Base-by-base conservation (phyloP, 1,140 invertebrate genomes). In the Agraylea sexmaculata region DNA sequence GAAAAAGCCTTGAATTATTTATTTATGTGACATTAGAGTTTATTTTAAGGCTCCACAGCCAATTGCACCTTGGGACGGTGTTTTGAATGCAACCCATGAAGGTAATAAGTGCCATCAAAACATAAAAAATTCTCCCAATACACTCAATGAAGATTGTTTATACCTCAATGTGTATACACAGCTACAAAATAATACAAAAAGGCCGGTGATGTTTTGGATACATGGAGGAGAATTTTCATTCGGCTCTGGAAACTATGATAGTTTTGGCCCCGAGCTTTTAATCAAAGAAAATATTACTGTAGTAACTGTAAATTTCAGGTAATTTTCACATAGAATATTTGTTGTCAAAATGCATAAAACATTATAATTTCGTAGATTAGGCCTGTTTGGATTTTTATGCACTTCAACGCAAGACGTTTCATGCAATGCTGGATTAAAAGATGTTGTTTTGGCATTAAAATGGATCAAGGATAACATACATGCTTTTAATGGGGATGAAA, bases 101-200 rank as follows among this genome's bases (percentile, higher is more conserved):
- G 38, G 39, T n/a, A 13, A 21, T 19, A 17, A 8, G 2, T 46
- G 46, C 21, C 20, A 15, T 19, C 46, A 49, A 36, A 11, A 13
- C 5, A 4, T 6, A 6, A 6, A 37, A 25, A 8, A 15, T 12
- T 31, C 19, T 10, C 6, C 2, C 3, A 15, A 8, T n/a, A 4
- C 6, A 20, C 10, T 30, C 23, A 42, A 39, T 36, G 43, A 45
- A 42, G 39, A 45, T 22, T 45, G 43, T 28, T 27, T 45, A 10
- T 42, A 20, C n/a, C 7, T 45, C 20, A 33, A 41, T 35, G 25
- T 45, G 4, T 45, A 42, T 31, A 42, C 39, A 7, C 22, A 18
- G 11, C 25, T 16, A 4, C 16, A 25, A 11, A 4, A 11, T 2
- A 15, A 8, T 4, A 13, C 4, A 7, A 11, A 3, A 11, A 11